Evolutionary conservation across 37 sponge, comb jelly and placozoan genomes (phyloP).

Genomic region (Aphrocallistes beatrix): DNA sequence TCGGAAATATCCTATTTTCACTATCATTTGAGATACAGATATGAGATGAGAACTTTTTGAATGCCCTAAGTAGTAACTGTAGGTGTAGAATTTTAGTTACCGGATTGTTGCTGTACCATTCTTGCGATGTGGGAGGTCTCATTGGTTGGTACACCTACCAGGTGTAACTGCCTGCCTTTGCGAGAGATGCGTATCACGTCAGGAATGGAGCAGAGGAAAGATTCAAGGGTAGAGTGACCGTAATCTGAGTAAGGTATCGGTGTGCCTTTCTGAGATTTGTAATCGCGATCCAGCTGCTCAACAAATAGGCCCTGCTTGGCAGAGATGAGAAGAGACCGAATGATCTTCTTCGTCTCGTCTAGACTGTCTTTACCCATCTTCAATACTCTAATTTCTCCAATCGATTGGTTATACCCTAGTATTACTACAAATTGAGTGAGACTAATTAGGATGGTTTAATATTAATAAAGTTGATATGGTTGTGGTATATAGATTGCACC

Average conservation of each 20-base stretch:
- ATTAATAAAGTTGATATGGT: too few species aligned
- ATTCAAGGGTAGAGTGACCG: background rate
- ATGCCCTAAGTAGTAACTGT: too few species aligned
- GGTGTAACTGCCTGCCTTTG: background rate
- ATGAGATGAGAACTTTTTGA: too few species aligned
- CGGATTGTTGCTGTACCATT: background rate
- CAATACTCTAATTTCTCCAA: too few species aligned
- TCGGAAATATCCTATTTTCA: too few species aligned
- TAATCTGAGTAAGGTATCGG: background rate
- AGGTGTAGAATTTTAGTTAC: too few species aligned
- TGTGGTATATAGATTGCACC: too few species aligned
- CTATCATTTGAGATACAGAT: too few species aligned
- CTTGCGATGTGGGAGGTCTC: conserved; percentile 4
- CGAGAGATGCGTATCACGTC: background rate
- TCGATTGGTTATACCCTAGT: too few species aligned
- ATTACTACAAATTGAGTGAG: too few species aligned
- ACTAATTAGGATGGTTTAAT: too few species aligned
- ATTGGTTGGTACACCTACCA: background rate
- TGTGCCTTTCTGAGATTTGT: background rate
- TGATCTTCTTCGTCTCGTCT: background rate
- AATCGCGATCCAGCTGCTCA: background rate
- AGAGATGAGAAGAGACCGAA: background rate
- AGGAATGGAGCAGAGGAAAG: background rate
- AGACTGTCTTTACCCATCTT: background rate
- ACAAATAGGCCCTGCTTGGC: background rate